Percentiles rank a stretch among this genome's conserved stretches.
These are phyloP conservation scores for Drosophila percnosoma DNA, from an alignment of 2,888 invertebrate genomes.

Conservation along the genomic window DNA sequence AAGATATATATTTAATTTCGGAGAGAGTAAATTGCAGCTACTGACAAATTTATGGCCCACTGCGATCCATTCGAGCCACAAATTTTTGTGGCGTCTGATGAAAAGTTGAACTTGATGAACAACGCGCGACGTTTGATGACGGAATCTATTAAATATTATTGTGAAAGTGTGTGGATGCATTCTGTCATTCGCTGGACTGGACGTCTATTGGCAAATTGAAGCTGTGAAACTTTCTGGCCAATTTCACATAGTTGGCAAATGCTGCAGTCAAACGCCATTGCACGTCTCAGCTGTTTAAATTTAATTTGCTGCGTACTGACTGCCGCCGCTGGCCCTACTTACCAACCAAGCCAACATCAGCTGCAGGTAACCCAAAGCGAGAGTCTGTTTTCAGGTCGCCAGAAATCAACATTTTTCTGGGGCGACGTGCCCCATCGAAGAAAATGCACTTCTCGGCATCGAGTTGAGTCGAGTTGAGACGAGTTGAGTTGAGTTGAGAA, in stretches of 20 bases:
- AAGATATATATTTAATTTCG: slow-evolving; percentile 25
- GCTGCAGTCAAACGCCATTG: slow-evolving; percentile 51
- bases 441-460: slow-evolving; percentile 54
- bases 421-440: slow-evolving; percentile 74
- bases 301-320: slow-evolving; percentile 66
- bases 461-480: background rate
- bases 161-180: slow-evolving; percentile 28
- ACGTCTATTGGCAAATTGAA: slow-evolving; percentile 52
- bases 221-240: slow-evolving; percentile 48
- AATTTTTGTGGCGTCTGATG: slow-evolving; percentile 17
- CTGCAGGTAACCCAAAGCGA: background rate
- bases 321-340: background rate
- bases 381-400: slow-evolving; percentile 67
- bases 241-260: slow-evolving; percentile 44
- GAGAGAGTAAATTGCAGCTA: slow-evolving; percentile 1
- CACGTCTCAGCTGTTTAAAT: slow-evolving; percentile 76
- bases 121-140: background rate
- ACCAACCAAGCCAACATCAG: background rate
- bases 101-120: slow-evolving; percentile 22
- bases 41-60: slow-evolving; percentile 31
- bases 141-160: slow-evolving; percentile 41
- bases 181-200: slow-evolving; percentile 3
- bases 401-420: slow-evolving; percentile 73
- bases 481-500: slow-evolving; percentile 8
- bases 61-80: background rate